Conservation (phyloP, 1,140 invertebrate genomes). For the Brachionus koreanus region DNA sequence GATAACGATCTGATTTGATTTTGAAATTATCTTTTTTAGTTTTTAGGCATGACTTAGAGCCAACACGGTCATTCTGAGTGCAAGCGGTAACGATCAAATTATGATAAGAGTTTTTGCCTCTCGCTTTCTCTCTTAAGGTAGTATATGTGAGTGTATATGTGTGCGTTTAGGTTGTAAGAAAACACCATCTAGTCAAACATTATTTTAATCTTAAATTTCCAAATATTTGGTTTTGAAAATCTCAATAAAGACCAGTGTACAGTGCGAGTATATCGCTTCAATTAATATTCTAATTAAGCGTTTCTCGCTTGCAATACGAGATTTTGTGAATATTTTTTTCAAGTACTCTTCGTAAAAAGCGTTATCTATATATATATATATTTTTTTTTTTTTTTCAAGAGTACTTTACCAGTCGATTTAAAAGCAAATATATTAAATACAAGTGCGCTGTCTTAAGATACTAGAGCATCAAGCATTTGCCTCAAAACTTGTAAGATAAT, state of each 20-base stretch:
- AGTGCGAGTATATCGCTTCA: neutral
- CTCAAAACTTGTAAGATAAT: neutral
- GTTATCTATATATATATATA: neutral
- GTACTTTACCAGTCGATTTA: constrained; percentile 18
- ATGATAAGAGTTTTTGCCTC: neutral
- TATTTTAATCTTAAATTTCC: constrained; percentile 39
- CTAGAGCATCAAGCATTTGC: neutral
- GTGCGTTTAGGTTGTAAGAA: neutral
- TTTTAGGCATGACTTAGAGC: constrained; percentile 11
- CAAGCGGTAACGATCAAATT: constrained; percentile 27
- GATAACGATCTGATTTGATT: constrained; percentile 6
- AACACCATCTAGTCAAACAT: constrained; percentile 31
- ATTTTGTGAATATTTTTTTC: neutral
- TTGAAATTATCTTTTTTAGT: neutral
- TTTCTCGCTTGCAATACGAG: constrained; percentile 21
- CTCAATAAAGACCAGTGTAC: constrained; percentile 4
- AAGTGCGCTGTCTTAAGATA: constrained; percentile 7
- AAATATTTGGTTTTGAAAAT: constrained; percentile 21
- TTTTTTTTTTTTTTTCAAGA: neutral
- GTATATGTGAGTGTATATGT: neutral
- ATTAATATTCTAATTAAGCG: constrained; percentile 42
- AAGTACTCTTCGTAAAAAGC: neutral
- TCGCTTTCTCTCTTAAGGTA: neutral
- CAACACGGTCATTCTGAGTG: neutral
- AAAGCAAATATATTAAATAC: constrained; percentile 4